Conservation (phyloP, 1,140 invertebrate genomes). For the Drosophila oshimai region DNA sequence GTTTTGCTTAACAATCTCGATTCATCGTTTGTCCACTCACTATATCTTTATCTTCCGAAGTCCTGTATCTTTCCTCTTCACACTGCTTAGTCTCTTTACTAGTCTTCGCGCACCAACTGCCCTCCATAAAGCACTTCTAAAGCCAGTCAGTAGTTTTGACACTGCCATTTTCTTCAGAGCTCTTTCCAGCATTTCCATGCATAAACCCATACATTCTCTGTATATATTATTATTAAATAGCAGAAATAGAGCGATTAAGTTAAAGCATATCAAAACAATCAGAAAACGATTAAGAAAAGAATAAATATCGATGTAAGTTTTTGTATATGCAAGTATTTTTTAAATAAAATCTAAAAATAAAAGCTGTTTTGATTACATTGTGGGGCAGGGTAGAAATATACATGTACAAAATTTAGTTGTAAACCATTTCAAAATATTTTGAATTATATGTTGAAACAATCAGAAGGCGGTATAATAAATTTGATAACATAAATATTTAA, state of each 20-base stretch:
- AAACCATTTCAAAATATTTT: background rate
- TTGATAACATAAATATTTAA: no score
- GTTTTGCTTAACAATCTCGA: constrained; percentile 30
- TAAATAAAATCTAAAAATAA: constrained; percentile 63
- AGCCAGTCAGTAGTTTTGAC: constrained; percentile 60
- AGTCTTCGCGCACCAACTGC: constrained; percentile 48
- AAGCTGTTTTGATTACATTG: background rate
- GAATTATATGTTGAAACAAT: no score
- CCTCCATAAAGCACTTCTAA: constrained; percentile 22
- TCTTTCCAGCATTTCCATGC: constrained; percentile 58
- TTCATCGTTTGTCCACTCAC: constrained; percentile 1
- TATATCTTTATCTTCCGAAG: constrained; percentile 9
- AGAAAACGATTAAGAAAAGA: constrained; percentile 22
- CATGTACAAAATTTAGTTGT: no score
- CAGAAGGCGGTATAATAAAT: no score
- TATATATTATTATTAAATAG: constrained; percentile 82
- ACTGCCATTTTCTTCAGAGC: constrained; percentile 56
- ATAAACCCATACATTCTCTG: constrained; percentile 61
- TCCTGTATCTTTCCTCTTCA: constrained; percentile 1
- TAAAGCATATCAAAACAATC: constrained; percentile 48
- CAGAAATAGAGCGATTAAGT: constrained; percentile 67
- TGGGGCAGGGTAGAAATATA: no score
- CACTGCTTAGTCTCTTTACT: constrained; percentile 53
- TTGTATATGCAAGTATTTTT: constrained; percentile 63
- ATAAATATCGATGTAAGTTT: constrained; percentile 60